Conservation (phyloP, 1,140 invertebrate species). For the Mizuhopecten yessoensis region DNA sequence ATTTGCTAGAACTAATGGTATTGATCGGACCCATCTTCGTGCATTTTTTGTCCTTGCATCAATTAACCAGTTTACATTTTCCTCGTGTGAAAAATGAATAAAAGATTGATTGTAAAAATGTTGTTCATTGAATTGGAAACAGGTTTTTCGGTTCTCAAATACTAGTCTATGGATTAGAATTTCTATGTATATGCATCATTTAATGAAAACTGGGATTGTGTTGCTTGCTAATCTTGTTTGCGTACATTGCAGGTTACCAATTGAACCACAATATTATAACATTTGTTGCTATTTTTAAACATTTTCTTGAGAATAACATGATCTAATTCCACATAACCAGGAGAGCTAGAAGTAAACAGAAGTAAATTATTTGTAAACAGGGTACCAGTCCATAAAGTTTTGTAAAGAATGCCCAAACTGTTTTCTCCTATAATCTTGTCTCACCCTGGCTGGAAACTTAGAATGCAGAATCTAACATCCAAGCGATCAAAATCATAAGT, state of each 20-base stretch:
- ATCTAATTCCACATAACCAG: not conserved
- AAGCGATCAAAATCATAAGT: too few species aligned
- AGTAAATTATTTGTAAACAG: too few species aligned
- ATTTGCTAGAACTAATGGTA: not conserved
- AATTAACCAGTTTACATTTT: not conserved
- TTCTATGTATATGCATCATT: not conserved
- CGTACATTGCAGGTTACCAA: not conserved
- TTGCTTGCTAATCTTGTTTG: constrained; percentile 18
- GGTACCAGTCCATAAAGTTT: too few species aligned
- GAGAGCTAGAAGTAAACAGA: too few species aligned
- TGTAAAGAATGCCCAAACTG: too few species aligned
- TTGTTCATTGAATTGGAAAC: not conserved
- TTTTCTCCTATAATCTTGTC: too few species aligned
- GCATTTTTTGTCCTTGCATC: too few species aligned
- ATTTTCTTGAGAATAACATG: not conserved
- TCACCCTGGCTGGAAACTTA: too few species aligned
- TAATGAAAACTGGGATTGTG: not conserved
- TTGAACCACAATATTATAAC: not conserved
- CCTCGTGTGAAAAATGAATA: not conserved
- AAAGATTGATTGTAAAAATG: not conserved
- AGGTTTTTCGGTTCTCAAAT: not conserved
- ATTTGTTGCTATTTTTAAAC: not conserved
- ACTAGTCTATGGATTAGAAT: not conserved
- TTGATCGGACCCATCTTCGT: not conserved
- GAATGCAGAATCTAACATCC: too few species aligned